A percentile compares a stretch with the other conserved stretches of the same genome.
These are phyloP conservation scores for Brenthis hecate DNA, from an alignment of 2,888 invertebrate genomes.

Conservation along the genomic window DNA sequence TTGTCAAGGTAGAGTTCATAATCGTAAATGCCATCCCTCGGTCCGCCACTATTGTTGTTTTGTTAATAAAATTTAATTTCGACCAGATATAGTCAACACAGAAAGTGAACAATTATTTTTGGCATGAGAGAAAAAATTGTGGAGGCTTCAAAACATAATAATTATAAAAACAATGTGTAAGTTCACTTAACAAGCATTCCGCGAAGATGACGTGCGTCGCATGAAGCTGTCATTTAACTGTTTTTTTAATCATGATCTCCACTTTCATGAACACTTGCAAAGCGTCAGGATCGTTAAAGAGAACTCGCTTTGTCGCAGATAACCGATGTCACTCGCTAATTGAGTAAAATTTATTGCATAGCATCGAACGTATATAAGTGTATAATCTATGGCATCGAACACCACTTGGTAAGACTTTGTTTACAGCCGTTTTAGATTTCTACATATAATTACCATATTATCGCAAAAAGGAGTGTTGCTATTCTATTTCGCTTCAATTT, in stretches of 20 bases:
- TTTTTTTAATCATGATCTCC: constrained; percentile 37
- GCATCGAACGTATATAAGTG: too few relatives aligned
- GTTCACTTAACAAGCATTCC: constrained; percentile 18
- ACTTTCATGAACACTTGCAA: constrained; percentile 41
- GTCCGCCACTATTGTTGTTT: constrained; percentile 40
- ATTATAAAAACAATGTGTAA: neutral
- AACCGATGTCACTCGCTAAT: constrained; percentile 67
- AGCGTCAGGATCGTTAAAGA: constrained; percentile 54
- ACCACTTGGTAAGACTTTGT: constrained; percentile 20
- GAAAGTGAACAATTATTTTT: neutral
- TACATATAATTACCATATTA: constrained; percentile 29
- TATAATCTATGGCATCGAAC: too few relatives aligned
- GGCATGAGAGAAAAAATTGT: too few relatives aligned
- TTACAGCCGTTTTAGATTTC: constrained; percentile 28
- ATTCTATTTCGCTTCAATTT: constrained; percentile 12
- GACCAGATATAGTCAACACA: constrained; percentile 24
- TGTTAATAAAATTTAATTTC: constrained; percentile 37
- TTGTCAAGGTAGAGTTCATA: constrained; percentile 58
- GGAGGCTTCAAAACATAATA: neutral
- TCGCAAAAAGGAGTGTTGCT: constrained; percentile 7
- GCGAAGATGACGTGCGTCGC: constrained; percentile 23
- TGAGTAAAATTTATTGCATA: constrained; percentile 73
- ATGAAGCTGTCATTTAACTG: constrained; percentile 32
- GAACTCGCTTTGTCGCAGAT: constrained; percentile 66
- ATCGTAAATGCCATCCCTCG: constrained; percentile 71